Evolutionary conservation across 2,113 vertebrate species (phyloP).

Genomic region (Hemicordylus capensis): DNA sequence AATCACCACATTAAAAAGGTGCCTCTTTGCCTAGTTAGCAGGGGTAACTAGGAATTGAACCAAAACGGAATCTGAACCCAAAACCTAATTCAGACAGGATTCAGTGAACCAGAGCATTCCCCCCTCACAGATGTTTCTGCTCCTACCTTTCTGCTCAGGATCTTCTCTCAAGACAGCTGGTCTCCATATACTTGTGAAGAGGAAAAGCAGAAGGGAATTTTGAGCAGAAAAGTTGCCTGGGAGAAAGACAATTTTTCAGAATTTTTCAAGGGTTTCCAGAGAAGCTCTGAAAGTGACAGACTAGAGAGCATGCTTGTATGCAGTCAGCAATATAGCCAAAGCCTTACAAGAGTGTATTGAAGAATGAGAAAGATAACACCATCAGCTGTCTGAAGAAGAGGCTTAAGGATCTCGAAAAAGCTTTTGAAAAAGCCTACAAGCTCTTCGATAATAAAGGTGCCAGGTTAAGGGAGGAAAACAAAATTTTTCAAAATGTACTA

Average conservation of each 20-base stretch:
- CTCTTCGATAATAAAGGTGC: conserved; percentile 88
- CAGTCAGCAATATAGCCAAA: conserved; percentile 77
- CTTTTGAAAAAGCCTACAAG: conserved; percentile 80
- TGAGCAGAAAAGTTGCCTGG: neutral
- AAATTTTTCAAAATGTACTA: conserved; percentile 91
- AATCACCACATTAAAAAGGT: too few species aligned
- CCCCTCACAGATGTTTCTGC: too few species aligned
- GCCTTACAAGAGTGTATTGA: conserved; percentile 86
- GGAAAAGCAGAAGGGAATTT: neutral
- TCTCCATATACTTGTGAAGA: neutral
- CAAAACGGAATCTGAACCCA: too few species aligned
- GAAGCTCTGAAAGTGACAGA: too few species aligned
- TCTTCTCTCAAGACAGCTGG: too few species aligned
- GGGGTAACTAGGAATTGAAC: too few species aligned
- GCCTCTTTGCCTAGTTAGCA: too few species aligned
- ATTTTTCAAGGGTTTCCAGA: too few species aligned
- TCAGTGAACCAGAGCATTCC: too few species aligned
- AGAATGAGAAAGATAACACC: conserved; percentile 88
- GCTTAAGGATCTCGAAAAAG: conserved; percentile 85
- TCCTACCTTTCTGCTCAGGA: too few species aligned
- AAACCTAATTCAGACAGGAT: too few species aligned
- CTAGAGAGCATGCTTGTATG: conserved; percentile 85
- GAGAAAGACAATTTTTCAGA: too few species aligned
- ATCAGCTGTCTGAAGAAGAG: conserved; percentile 75
- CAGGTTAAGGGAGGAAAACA: conserved; percentile 84